Evolutionary conservation across 2,113 vertebrate genomes (phyloP).

Genomic region (Dicerorhinus sumatrensis): DNA sequence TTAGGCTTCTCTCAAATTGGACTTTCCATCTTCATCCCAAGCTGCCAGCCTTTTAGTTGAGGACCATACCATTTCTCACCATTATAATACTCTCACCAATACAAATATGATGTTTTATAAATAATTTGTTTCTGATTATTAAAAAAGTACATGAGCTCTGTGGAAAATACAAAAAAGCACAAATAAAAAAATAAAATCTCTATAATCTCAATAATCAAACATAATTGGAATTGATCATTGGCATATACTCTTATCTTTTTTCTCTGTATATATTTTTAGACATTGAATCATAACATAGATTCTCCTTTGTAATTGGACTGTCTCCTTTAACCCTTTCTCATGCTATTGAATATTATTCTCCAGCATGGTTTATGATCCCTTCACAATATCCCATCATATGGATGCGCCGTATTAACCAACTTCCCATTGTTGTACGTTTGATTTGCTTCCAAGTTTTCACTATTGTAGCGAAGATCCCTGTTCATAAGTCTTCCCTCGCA

Average conservation of each 20-base stretch:
- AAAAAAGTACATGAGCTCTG: neutral
- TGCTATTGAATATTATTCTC: neutral
- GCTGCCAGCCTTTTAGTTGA: neutral
- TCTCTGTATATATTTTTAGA: neutral
- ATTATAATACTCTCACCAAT: neutral
- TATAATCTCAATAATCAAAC: neutral
- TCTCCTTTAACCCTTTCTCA: neutral
- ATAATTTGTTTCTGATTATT: neutral
- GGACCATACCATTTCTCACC: neutral
- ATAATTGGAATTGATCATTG: neutral
- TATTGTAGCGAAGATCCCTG: neutral
- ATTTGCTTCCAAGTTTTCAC: neutral
- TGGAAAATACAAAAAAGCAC: neutral
- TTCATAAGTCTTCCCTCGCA: neutral
- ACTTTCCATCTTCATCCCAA: neutral
- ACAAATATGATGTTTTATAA: neutral
- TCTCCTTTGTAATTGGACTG: neutral
- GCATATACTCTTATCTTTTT: neutral
- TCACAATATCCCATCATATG: neutral
- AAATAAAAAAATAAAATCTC: neutral
- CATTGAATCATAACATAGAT: neutral
- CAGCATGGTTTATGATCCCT: neutral
- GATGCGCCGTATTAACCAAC: neutral
- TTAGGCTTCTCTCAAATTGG: neutral
- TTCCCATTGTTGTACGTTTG: neutral